These are phyloP conservation scores for Urophycis tenuis DNA, from an alignment of 2,797 vertebrate genomes.

Conservation along the genomic window DNA sequence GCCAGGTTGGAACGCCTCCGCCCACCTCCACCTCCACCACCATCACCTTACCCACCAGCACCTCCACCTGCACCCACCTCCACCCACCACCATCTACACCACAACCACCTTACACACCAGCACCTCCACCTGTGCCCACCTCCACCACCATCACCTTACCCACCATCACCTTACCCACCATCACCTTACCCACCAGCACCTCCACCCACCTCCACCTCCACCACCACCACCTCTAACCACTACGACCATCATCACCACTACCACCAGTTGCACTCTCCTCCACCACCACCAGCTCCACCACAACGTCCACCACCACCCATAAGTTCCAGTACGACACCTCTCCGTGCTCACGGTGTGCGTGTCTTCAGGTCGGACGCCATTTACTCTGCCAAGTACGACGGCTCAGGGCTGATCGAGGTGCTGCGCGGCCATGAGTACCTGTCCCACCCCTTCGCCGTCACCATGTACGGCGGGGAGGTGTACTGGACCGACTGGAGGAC, in stretches of 20 bases:
- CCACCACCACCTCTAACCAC: background rate
- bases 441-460: conserved; percentile 95
- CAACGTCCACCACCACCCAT: too few species aligned
- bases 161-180: background rate
- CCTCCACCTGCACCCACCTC: background rate
- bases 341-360: conserved; percentile 18
- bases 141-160: conserved; percentile 15
- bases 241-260: too few species aligned
- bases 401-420: conserved; percentile 92
- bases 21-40: conserved; percentile 29
- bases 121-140: conserved; percentile 14
- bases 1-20: conserved; percentile 80
- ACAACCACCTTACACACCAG: conserved; percentile 6
- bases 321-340: too few species aligned
- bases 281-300: too few species aligned
- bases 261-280: background rate
- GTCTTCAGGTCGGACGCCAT: conserved; percentile 98
- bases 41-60: background rate
- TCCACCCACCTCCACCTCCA: conserved; percentile 29
- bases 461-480: conserved; percentile 92
- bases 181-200: background rate
- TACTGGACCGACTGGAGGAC: conserved; percentile 99
- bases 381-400: conserved; percentile 92
- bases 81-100: background rate
- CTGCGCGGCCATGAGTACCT: conserved; percentile 94